These are phyloP conservation scores for Periplaneta americana DNA, from an alignment of 1,140 invertebrate genomes.

Conservation along the genomic window DNA sequence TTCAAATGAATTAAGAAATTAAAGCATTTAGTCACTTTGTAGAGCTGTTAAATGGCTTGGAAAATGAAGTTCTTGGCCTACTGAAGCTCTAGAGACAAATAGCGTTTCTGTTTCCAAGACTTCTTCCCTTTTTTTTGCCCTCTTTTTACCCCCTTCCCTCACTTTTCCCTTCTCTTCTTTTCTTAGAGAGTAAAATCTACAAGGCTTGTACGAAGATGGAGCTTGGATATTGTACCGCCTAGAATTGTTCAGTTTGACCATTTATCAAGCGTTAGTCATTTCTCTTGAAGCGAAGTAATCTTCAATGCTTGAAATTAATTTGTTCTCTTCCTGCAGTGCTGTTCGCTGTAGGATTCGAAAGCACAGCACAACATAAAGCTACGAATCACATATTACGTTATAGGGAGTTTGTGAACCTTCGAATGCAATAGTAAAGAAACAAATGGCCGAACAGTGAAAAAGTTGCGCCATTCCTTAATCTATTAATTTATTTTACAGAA, in stretches of 20 bases:
- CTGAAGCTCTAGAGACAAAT: neutral
- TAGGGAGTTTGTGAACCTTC: neutral
- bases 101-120: neutral
- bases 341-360: no score
- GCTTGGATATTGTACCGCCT: neutral
- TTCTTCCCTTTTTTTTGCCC: neutral
- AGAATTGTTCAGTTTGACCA: neutral
- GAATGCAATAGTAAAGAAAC: neutral
- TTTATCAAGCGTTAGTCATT: neutral
- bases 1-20: slow-evolving; percentile 21
- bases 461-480: no score
- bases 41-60: slow-evolving; percentile 19
- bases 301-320: neutral
- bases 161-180: neutral
- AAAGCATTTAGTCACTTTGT: slow-evolving; percentile 21
- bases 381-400: neutral
- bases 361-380: neutral
- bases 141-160: no score
- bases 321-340: neutral
- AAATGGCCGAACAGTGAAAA: neutral
- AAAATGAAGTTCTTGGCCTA: slow-evolving; percentile 19
- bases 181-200: neutral
- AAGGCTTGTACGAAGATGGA: neutral
- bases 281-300: neutral
- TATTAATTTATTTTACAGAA: no score